A percentile compares a stretch with the other conserved stretches of the same genome.
Evolutionary conservation across 2,888 invertebrate genomes (phyloP).

Genomic region (Acanthoscelides obtectus): DNA sequence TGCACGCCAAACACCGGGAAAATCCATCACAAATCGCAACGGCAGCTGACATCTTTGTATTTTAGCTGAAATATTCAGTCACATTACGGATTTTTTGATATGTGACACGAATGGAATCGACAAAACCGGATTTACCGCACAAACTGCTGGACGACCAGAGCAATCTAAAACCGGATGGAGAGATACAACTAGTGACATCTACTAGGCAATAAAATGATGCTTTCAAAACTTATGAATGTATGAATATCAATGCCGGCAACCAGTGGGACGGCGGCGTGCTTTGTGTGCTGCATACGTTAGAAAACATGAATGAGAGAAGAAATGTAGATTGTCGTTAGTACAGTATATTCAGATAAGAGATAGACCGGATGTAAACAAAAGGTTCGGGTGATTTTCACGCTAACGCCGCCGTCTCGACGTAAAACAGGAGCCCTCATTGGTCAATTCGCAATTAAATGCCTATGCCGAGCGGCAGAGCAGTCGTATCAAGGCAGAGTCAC

Average conservation of each 20-base stretch:
- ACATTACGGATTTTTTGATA: neutral
- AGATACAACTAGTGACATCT: neutral
- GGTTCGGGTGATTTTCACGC: no score
- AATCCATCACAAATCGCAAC: neutral
- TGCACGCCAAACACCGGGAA: neutral
- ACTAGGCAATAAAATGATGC: neutral
- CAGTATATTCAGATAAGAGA: no score
- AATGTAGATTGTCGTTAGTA: no score
- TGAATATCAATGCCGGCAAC: neutral
- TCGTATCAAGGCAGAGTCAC: no score
- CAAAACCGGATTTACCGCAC: neutral
- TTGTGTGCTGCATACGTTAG: neutral
- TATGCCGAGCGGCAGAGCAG: no score
- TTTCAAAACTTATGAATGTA: neutral
- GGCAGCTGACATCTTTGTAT: neutral
- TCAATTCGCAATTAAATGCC: no score
- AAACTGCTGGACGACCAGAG: neutral
- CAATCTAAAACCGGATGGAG: neutral
- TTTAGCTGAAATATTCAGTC: neutral
- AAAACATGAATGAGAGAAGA: no score
- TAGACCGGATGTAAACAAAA: no score
- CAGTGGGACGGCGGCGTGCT: neutral
- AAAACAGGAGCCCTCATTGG: no score
- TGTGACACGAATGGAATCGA: neutral
- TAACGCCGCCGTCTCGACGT: no score